Evolutionary conservation across 2,797 vertebrate genomes (phyloP), one percentile per base, ranked within the genome.

Genomic region (Serranus cabrilla): DNA sequence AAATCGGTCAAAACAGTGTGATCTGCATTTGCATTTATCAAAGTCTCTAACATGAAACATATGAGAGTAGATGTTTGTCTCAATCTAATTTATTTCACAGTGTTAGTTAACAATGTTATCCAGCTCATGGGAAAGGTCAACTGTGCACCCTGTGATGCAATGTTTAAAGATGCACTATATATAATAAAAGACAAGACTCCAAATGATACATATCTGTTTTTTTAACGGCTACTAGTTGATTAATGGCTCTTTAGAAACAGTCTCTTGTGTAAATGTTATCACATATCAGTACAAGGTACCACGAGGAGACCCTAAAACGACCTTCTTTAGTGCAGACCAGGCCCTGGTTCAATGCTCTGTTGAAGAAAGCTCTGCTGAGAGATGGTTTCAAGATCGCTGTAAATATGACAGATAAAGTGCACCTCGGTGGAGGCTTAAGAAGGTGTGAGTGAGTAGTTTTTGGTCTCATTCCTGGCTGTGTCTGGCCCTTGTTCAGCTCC

Each of bases 401-500:
- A 60, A 69, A 80, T 78, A 64, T 83, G 79, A 92, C 70, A 40
- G 70, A 90, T 81, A 76, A 86, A 74, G 83, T 77, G 71, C 74
- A 56, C 43, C 77, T 75, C 51, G 0, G 57, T 12, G 3, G 67
- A 69, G 68, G 51, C 75, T 82, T 17, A 31, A 52, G 64, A 81
- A 85, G 76, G 89, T 86, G 90, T 65, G 76, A 82, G 72, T 76
- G 76, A 80, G 71, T 59, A 37, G 23, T 49, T 86, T 81, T 82
- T 80, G 79, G 87, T 89, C 76, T 72, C 4, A 72, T 76, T 90
- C 71, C 82, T 80, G 78, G 64, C 64, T 42, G 70, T 61, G 74
- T 80, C 84, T 91, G 87, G 86, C 77, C 78, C 81, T 68, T 27
- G 78, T 86, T 86, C 76, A 83, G 90, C 89, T 91, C 87, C 90